These are phyloP conservation scores for Pseudobourletiella spinata DNA, from an alignment of 1,140 invertebrate species.

Conservation along the genomic window DNA sequence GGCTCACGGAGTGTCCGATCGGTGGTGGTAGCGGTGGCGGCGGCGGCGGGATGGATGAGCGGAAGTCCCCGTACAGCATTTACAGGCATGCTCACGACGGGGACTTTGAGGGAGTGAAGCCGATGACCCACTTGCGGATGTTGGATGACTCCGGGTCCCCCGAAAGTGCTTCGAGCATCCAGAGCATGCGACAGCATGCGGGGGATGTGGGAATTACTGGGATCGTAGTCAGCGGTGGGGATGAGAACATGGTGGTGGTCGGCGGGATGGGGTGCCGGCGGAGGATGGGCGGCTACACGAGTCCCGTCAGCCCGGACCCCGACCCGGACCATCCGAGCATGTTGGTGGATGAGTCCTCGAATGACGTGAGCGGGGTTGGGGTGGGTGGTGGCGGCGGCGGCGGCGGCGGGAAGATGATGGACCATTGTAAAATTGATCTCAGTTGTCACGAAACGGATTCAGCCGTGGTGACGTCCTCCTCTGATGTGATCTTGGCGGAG, in stretches of 20 bases:
- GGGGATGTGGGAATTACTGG: background rate
- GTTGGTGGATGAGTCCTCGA: slow-evolving; percentile 39
- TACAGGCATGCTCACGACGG: slow-evolving; percentile 15
- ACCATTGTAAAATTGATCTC: slow-evolving; percentile 37
- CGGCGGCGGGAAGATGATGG: slow-evolving; percentile 24
- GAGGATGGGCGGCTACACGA: slow-evolving; percentile 9
- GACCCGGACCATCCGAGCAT: slow-evolving; percentile 56
- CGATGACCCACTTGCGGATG: slow-evolving; percentile 26
- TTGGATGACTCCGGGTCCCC: slow-evolving; percentile 10
- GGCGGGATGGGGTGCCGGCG: slow-evolving; percentile 9
- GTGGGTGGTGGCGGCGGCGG: too few species aligned
- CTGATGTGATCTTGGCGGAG: slow-evolving; percentile 30
- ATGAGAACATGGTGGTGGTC: slow-evolving; percentile 5
- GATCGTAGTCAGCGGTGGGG: slow-evolving; percentile 8
- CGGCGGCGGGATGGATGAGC: too few species aligned
- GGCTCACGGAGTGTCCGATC: slow-evolving; percentile 1
- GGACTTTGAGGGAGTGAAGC: slow-evolving; percentile 22
- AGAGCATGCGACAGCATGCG: background rate
- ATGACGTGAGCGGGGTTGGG: slow-evolving; percentile 24
- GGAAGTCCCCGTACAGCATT: slow-evolving; percentile 9
- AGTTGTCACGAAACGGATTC: slow-evolving; percentile 36
- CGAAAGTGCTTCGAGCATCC: slow-evolving; percentile 1
- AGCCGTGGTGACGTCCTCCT: slow-evolving; percentile 34
- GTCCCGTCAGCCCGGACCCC: slow-evolving; percentile 50
- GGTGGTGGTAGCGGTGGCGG: background rate